A percentile compares a stretch with the other conserved stretches of the same genome.
phyloP scores from a whole-genome alignment of 2,113 vertebrate species.

The Zootoca vivipara region DNA sequence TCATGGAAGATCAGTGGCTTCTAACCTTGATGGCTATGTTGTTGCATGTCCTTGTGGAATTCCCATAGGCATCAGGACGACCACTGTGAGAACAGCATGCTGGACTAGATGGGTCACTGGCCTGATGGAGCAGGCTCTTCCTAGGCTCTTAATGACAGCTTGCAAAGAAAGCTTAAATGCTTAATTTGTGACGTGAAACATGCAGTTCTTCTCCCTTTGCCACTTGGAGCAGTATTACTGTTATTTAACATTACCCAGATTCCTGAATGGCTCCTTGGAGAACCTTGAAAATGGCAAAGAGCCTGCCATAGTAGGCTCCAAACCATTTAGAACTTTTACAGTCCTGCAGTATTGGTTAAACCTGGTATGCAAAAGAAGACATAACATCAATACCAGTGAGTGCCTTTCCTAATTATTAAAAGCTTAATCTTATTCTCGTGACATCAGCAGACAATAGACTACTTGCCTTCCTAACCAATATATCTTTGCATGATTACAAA shows the following conservation, averaged over 20 bases:
- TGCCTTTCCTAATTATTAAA: background rate
- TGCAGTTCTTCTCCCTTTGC: constrained; percentile 23
- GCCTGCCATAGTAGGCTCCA: background rate
- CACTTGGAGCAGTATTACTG: constrained; percentile 10
- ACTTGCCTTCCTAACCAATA: background rate
- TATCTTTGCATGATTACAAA: background rate
- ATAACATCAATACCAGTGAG: background rate
- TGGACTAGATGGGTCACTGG: too few relatives aligned
- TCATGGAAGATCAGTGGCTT: too few relatives aligned
- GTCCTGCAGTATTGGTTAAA: background rate
- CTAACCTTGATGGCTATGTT: too few relatives aligned
- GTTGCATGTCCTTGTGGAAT: too few relatives aligned
- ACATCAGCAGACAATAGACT: background rate
- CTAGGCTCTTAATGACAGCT: background rate
- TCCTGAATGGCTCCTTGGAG: background rate
- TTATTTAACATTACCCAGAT: background rate
- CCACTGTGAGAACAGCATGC: too few relatives aligned
- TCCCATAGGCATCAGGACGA: too few relatives aligned
- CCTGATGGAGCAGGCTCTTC: too few relatives aligned
- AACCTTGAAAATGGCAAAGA: background rate
- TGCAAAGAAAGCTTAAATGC: constrained; percentile 38
- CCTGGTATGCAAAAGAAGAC: background rate
- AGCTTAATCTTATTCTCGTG: background rate
- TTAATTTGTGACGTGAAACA: constrained; percentile 53
- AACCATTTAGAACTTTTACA: background rate